phyloP scores from a whole-genome alignment of 1,140 invertebrate species.

The Augochlora pura region DNA sequence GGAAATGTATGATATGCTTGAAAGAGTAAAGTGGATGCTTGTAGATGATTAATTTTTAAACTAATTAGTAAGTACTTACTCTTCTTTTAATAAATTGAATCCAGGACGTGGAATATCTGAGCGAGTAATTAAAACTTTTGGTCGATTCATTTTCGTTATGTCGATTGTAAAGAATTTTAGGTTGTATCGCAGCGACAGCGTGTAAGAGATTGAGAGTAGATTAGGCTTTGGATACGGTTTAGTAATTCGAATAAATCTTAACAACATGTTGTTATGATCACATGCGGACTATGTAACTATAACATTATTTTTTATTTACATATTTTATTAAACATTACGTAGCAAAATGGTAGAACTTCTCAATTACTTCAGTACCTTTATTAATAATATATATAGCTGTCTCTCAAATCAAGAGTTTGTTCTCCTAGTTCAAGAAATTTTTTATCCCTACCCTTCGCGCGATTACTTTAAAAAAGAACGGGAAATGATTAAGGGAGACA shows the following conservation, averaged over 20 bases:
- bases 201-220: neutral
- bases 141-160: constrained; percentile 65
- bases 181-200: neutral
- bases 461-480: too few relatives aligned
- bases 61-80: constrained; percentile 76
- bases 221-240: neutral
- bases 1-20: neutral
- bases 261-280: constrained; percentile 28
- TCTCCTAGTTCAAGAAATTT: too few relatives aligned
- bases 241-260: neutral
- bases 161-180: neutral
- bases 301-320: constrained; percentile 1
- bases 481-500: too few relatives aligned
- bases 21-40: neutral
- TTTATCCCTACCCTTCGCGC: too few relatives aligned
- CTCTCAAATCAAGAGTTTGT: too few relatives aligned
- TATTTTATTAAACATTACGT: neutral
- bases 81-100: constrained; percentile 80
- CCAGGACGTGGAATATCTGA: constrained; percentile 81
- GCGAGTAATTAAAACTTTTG: constrained; percentile 82
- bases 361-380: neutral
- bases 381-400: too few relatives aligned
- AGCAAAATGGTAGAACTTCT: constrained; percentile 27
- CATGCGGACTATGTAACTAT: too few relatives aligned
- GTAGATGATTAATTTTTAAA: neutral